phyloP scores from a whole-genome alignment of 2,113 vertebrate species.

The Psittacus erithacus region DNA sequence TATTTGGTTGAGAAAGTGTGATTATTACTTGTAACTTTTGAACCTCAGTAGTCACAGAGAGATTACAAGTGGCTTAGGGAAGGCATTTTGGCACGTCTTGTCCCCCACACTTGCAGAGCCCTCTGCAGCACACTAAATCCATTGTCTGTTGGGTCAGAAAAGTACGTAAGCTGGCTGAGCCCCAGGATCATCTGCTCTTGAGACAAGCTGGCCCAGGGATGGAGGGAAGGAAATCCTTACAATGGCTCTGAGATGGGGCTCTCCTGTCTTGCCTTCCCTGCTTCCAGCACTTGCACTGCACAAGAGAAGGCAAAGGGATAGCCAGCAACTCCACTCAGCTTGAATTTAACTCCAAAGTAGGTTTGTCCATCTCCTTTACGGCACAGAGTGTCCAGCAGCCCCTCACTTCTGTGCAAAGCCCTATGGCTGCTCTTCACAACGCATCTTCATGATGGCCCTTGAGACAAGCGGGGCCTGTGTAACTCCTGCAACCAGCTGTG shows the following conservation, averaged over 20 bases:
- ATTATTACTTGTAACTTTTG: not conserved
- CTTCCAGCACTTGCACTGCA: rapidly evolving
- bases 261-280: not conserved
- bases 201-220: not conserved
- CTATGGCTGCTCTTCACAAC: too few relatives aligned
- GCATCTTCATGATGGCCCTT: rapidly evolving
- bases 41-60: not conserved
- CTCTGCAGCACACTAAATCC: not conserved
- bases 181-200: not conserved
- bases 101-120: not conserved
- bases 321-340: not conserved
- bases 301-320: not conserved
- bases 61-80: not conserved
- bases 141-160: not conserved
- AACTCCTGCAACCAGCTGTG: not conserved
- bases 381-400: not conserved
- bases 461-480: rapidly evolving
- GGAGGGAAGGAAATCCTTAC: not conserved
- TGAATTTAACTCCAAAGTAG: not conserved
- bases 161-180: not conserved
- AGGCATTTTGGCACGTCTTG: not conserved
- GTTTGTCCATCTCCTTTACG: not conserved
- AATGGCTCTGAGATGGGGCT: not conserved
- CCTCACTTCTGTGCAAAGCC: not conserved
- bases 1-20: not conserved